Evolutionary conservation across 2,888 invertebrate species (phyloP), one percentile per base, ranked within the genome.

Genomic region (Coenonympha arcania): DNA sequence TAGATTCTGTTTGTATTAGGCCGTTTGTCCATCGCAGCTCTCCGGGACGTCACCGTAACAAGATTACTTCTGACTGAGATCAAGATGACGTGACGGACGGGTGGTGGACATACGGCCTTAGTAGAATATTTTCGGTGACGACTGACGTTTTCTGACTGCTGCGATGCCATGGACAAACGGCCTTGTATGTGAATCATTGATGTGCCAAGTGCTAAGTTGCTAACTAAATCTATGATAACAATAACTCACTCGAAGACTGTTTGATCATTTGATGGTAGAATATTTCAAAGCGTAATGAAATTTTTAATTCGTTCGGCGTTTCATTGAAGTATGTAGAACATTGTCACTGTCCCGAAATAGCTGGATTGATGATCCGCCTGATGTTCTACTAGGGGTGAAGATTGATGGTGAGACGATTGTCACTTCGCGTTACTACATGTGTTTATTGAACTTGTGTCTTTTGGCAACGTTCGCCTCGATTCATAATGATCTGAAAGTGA

Each of bases 311-410:
- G 59, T 61, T 55, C 47, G 43, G 40, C 55, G 28, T 54, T 48
- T 55, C 57, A 58, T 55, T 52, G 52, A 47, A 51, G 54, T 54
- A 40, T 54, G 51, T 48, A 50, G 52, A 52, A 42, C 62, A 64
- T 64, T 60, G 64, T 62, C 58, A 54, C 55, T 54, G 45, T 41
- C 45, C 39, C 61, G 61, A 70, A 73, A 72, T 69, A 65, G 62
- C 62, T 56, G 53, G 47, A 83, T 82, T 77, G 76, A 84, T 84
- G 81, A 70, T 74, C 67, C 64, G 57, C 41, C 48, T 67, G 60
- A 63, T 62, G 54, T 11, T 22, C 39, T 15, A 50, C 71, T 33
- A 66, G 68, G 81, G 81, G 82, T 60, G 74, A 64, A 68, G 69
- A 68, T 69, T 65, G 59, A 70, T 68, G 66, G 54, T 56, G 39